Conservation (phyloP, 2,797 vertebrate genomes). For the Peromyscus attwateri region DNA sequence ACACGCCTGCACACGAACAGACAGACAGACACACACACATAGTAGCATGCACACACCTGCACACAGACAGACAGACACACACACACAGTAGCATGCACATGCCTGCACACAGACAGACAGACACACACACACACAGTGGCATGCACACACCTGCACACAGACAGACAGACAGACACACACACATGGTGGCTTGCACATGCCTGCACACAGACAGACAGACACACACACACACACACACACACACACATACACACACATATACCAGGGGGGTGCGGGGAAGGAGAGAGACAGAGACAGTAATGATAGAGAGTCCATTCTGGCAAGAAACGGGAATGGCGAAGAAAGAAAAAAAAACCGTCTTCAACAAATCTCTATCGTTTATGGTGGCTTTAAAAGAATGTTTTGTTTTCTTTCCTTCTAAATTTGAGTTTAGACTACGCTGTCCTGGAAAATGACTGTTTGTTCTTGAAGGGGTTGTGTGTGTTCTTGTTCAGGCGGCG, state of each 20-base stretch:
- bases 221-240: not conserved
- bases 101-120: too few species aligned
- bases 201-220: not conserved
- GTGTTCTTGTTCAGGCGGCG: not conserved
- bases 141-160: not conserved
- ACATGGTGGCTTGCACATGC: too few species aligned
- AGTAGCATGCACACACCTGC: too few species aligned
- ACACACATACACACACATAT: not conserved
- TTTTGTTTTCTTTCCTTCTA: slow-evolving; percentile 45
- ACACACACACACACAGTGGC: too few species aligned
- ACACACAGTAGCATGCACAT: too few species aligned
- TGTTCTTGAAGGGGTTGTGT: slow-evolving; percentile 3
- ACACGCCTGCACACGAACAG: not conserved
- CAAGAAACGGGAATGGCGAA: not conserved
- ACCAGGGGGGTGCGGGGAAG: not conserved
- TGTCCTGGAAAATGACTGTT: slow-evolving; percentile 9
- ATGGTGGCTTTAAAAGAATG: not conserved
- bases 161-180: too few species aligned
- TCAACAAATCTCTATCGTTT: not conserved
- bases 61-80: not conserved
- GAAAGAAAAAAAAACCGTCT: not conserved
- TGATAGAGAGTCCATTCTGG: not conserved
- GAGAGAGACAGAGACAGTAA: not conserved
- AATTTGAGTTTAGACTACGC: not conserved
- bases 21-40: too few species aligned